Conservation (phyloP, 2,113 vertebrate genomes). For the Caranx ignobilis region DNA sequence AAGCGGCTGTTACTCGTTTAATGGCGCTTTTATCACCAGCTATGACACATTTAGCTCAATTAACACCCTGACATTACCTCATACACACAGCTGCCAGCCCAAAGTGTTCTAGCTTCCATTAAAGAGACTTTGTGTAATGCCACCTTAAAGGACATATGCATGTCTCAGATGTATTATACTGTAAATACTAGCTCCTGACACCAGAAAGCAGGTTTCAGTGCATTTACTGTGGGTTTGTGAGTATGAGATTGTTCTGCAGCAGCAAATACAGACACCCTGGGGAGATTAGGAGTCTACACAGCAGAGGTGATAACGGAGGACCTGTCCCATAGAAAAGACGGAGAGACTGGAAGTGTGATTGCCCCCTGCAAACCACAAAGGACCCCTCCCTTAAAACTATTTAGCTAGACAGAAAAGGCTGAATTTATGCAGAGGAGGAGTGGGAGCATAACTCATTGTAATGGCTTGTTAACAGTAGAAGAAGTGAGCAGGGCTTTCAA, state of each 20-base stretch:
- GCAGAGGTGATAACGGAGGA: constrained; percentile 57
- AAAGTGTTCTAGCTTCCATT: constrained; percentile 46
- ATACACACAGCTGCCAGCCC: constrained; percentile 5
- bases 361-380: constrained; percentile 54
- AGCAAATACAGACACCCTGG: constrained; percentile 39
- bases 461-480: constrained; percentile 95
- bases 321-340: constrained; percentile 55
- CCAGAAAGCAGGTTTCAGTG: constrained; percentile 16
- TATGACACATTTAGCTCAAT: constrained; percentile 71
- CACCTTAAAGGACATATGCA: constrained; percentile 55
- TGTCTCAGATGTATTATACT: constrained; percentile 53
- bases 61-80: constrained; percentile 68
- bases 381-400: constrained; percentile 86
- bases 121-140: constrained; percentile 61
- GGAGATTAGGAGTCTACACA: constrained; percentile 50
- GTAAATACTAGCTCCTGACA: constrained; percentile 61
- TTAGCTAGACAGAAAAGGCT: constrained; percentile 80
- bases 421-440: constrained; percentile 89
- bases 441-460: constrained; percentile 90
- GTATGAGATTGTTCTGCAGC: constrained; percentile 41
- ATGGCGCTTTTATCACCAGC: constrained; percentile 66
- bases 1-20: constrained; percentile 58
- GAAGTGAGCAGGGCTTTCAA: constrained; percentile 92
- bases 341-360: constrained; percentile 41
- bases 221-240: constrained; percentile 12